Conservation (phyloP, 1,140 invertebrate genomes). For the Pteromalus puparum region DNA sequence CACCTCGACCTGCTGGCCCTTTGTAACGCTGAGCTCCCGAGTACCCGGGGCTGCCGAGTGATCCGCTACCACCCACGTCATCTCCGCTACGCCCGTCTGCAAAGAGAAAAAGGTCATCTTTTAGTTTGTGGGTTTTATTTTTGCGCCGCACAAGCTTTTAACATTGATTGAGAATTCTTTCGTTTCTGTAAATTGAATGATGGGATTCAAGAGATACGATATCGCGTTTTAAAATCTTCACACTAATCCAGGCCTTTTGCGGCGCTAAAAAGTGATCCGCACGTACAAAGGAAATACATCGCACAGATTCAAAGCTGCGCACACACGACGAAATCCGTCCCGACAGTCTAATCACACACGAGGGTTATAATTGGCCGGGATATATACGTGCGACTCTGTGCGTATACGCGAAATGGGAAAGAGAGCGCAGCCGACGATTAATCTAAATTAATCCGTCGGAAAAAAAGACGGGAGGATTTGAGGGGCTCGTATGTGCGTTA, state of each 20-base stretch:
- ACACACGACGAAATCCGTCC: no score
- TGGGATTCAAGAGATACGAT: no score
- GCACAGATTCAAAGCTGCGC: not conserved
- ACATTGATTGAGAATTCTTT: no score
- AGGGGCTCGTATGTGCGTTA: not conserved
- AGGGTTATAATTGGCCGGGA: not conserved
- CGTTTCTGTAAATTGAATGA: no score
- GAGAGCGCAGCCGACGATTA: conserved; percentile 18
- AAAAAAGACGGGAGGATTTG: not conserved
- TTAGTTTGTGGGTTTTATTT: not conserved
- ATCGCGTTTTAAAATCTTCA: no score
- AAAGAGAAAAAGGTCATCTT: conserved; percentile 61
- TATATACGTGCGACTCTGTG: not conserved
- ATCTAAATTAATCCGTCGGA: conserved; percentile 48
- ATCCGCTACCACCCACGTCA: conserved; percentile 92
- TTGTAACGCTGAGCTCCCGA: conserved; percentile 86
- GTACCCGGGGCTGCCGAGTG: conserved; percentile 82
- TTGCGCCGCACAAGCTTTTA: no score
- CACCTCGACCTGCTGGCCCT: conserved; percentile 95
- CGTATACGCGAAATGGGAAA: not conserved
- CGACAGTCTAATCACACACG: no score
- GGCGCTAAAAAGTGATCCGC: no score
- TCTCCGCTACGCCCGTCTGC: conserved; percentile 83
- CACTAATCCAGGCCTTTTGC: no score
- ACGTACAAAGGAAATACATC: not conserved